Conservation (phyloP, 2,113 vertebrate species). For the Aegithalos caudatus region DNA sequence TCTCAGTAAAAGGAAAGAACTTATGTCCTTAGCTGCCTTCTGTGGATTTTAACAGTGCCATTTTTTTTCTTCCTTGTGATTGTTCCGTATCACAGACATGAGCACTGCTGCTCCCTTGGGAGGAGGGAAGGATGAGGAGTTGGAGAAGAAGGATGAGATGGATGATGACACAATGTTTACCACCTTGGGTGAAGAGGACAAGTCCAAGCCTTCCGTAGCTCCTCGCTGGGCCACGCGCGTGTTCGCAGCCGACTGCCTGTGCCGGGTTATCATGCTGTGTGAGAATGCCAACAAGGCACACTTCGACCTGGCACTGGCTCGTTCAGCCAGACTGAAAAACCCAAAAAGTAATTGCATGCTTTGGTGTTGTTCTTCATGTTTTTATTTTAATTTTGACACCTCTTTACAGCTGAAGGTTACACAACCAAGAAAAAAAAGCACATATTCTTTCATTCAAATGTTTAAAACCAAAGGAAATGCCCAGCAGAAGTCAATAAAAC, state of each 20-base stretch:
- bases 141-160: slow-evolving; percentile 96
- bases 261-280: slow-evolving; percentile 91
- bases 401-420: neutral
- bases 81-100: slow-evolving; percentile 76
- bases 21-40: neutral
- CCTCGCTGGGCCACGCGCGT: slow-evolving; percentile 98
- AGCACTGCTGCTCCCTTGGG: slow-evolving; percentile 80
- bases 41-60: neutral
- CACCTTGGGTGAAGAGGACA: slow-evolving; percentile 91
- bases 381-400: neutral
- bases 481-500: neutral
- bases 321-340: slow-evolving; percentile 84
- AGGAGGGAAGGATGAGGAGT: slow-evolving; percentile 88
- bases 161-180: slow-evolving; percentile 98
- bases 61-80: neutral
- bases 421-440: neutral
- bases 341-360: slow-evolving; percentile 82
- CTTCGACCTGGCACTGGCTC: slow-evolving; percentile 91
- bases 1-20: neutral
- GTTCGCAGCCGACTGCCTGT: slow-evolving; percentile 95
- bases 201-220: slow-evolving; percentile 91
- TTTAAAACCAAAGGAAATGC: neutral
- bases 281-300: slow-evolving; percentile 89
- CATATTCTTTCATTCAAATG: neutral
- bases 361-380: neutral